Conservation (phyloP, 2,113 vertebrate genomes). For the Ginglymostoma cirratum region DNA sequence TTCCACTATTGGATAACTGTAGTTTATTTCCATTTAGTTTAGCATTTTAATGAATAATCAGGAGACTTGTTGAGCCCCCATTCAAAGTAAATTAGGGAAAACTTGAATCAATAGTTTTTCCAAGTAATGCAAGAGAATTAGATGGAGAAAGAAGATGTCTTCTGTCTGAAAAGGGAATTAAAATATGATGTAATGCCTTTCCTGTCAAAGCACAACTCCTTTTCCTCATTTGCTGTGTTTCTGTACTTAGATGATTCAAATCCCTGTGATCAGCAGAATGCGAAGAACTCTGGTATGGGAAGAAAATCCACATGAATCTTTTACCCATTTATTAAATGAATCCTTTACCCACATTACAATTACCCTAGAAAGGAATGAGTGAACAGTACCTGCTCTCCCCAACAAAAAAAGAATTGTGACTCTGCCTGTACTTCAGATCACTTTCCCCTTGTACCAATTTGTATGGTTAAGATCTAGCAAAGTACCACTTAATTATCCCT, state of each 20-base stretch:
- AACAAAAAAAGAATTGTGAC: not conserved
- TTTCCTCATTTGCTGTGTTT: not conserved
- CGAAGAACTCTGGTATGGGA: not conserved
- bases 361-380: not conserved
- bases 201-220: not conserved
- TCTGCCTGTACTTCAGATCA: not conserved
- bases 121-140: not conserved
- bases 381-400: not conserved
- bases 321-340: no score
- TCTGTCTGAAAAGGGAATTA: not conserved
- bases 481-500: not conserved
- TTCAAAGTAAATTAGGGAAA: not conserved
- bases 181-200: not conserved
- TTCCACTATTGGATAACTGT: not conserved
- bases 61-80: not conserved
- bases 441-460: not conserved
- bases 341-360: not conserved
- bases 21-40: not conserved
- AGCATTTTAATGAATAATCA: not conserved
- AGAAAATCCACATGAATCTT: not conserved
- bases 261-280: not conserved
- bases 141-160: not conserved
- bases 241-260: not conserved
- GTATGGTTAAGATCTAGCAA: not conserved
- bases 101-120: not conserved